phyloP scores from a whole-genome alignment of 2,797 vertebrate genomes.

The Phoxinus dragarum region DNA sequence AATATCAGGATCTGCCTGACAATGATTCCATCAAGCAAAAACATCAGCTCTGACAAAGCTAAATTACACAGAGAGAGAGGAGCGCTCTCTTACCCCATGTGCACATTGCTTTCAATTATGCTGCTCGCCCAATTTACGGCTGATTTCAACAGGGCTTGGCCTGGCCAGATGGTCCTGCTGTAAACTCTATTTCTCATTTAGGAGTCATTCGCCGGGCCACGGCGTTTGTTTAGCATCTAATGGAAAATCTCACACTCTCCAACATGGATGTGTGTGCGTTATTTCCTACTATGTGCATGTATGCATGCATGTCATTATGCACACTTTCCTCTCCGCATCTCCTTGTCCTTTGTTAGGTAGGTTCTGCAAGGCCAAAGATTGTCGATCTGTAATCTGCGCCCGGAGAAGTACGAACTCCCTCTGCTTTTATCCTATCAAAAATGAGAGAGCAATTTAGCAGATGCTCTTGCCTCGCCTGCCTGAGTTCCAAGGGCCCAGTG shows the following conservation, averaged over 20 bases:
- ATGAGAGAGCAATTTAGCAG: conserved; percentile 76
- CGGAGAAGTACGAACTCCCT: conserved; percentile 1
- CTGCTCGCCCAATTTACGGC: conserved; percentile 64
- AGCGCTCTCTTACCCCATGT: conserved; percentile 24
- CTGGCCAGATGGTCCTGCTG: conserved; percentile 75
- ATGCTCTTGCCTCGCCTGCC: conserved; percentile 73
- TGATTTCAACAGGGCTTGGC: conserved; percentile 67
- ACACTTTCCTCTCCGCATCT: neutral
- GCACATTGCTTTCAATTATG: conserved; percentile 68
- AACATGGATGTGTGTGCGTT: conserved; percentile 3
- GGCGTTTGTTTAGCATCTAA: conserved; percentile 73
- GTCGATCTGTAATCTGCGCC: conserved; percentile 21
- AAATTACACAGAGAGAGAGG: conserved; percentile 43
- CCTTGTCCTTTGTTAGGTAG: neutral
- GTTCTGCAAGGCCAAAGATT: conserved; percentile 16
- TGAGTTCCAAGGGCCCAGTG: conserved; percentile 53
- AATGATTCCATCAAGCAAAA: conserved; percentile 42
- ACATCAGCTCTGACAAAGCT: conserved; percentile 31
- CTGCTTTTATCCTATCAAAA: conserved; percentile 62
- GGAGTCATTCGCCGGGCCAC: conserved; percentile 72
- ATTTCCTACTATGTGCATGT: conserved; percentile 19
- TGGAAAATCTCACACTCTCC: conserved; percentile 64
- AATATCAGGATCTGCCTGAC: conserved; percentile 21
- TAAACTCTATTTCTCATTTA: conserved; percentile 73
- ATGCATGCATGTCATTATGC: conserved; percentile 31